A percentile compares a stretch with the other conserved stretches of the same genome.
Evolutionary conservation across 2,113 vertebrate genomes (phyloP).

Genomic region (Corythoichthys haematopterus): DNA sequence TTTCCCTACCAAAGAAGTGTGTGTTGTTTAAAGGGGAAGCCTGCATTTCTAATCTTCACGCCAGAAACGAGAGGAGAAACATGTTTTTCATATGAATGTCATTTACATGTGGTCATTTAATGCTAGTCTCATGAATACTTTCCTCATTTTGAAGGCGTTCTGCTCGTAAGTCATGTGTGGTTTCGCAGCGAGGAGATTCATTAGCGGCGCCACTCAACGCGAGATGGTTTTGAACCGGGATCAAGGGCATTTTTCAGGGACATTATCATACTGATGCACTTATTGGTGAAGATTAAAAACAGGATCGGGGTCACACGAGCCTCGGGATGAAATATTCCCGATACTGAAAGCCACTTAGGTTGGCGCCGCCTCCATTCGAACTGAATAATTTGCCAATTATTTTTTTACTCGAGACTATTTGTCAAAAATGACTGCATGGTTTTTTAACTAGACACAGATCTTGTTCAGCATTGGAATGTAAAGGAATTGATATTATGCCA

Average conservation of each 20-base stretch:
- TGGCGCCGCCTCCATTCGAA: constrained; percentile 7
- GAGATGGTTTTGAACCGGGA: constrained; percentile 24
- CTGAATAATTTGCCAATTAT: neutral
- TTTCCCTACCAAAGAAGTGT: too few relatives aligned
- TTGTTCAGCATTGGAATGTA: neutral
- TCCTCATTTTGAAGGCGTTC: constrained; percentile 4
- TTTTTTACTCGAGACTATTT: constrained; percentile 6
- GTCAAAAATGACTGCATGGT: constrained; percentile 20
- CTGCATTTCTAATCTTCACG: neutral
- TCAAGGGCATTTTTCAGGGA: constrained; percentile 33
- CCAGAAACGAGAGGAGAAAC: neutral
- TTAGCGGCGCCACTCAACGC: constrained; percentile 19
- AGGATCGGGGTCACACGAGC: constrained; percentile 45
- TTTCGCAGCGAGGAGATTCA: constrained; percentile 5
- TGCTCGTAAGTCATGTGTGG: constrained; percentile 9
- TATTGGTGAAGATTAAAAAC: constrained; percentile 44
- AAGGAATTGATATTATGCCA: neutral
- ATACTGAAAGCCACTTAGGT: constrained; percentile 39
- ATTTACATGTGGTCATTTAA: neutral
- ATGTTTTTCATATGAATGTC: constrained; percentile 3
- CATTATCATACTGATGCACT: constrained; percentile 46
- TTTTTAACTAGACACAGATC: constrained; percentile 33
- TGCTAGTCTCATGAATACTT: neutral
- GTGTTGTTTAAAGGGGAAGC: neutral
- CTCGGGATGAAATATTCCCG: constrained; percentile 24